A percentile compares a stretch with the other conserved stretches of the same genome.
Evolutionary conservation across 2,113 vertebrate genomes (phyloP).

Genomic region (Oostethus manadensis): DNA sequence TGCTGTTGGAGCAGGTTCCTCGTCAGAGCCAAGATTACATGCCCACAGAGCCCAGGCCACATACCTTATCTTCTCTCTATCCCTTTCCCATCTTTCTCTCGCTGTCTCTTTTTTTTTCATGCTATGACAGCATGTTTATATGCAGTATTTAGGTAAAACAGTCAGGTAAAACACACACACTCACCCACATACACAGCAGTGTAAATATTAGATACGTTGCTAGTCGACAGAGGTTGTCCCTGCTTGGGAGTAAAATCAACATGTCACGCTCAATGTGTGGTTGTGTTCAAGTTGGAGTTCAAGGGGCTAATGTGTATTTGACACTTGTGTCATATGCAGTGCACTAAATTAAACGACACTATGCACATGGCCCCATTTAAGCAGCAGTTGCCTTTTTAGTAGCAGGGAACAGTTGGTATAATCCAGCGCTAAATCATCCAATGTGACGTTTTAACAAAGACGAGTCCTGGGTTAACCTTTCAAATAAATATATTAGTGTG

Average conservation of each 20-base stretch:
- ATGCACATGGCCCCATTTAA: constrained; percentile 10
- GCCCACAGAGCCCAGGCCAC: constrained; percentile 46
- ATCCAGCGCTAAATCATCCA: not conserved
- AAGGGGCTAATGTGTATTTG: constrained; percentile 36
- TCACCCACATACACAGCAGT: constrained; percentile 28
- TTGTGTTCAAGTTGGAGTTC: constrained; percentile 23
- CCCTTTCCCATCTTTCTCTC: constrained; percentile 13
- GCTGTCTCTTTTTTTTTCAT: constrained; percentile 31
- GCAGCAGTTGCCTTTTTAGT: constrained; percentile 5
- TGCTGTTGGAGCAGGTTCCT: constrained; percentile 31
- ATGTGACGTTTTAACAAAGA: not conserved
- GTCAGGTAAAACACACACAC: constrained; percentile 30
- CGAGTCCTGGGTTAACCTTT: not conserved
- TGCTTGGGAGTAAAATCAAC: constrained; percentile 29
- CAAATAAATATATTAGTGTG: too few relatives aligned
- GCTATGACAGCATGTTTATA: constrained; percentile 46
- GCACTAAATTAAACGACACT: constrained; percentile 7
- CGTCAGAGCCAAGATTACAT: constrained; percentile 50
- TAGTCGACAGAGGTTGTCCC: constrained; percentile 31
- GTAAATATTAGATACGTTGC: constrained; percentile 59
- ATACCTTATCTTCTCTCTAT: constrained; percentile 38
- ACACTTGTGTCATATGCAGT: constrained; percentile 21
- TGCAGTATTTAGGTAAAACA: constrained; percentile 15
- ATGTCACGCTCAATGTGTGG: constrained; percentile 8
- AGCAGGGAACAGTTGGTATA: not conserved